A percentile compares a stretch with the other conserved stretches of the same genome.
Evolutionary conservation across 1,140 invertebrate species (phyloP).

Genomic region (Capitella teleta): DNA sequence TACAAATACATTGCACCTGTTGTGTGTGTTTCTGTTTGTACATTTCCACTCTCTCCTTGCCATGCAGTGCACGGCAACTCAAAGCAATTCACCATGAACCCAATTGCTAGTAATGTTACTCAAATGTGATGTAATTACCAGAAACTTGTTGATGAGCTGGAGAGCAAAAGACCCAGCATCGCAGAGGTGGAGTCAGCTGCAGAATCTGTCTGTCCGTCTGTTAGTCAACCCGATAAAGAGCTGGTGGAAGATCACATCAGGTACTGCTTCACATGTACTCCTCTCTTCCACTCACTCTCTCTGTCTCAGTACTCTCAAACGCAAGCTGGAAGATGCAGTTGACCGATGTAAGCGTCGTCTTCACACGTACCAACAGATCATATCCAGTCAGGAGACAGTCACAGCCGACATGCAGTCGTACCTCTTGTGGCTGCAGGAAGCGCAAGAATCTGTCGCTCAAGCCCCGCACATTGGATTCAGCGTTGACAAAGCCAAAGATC

Average conservation of each 20-base stretch:
- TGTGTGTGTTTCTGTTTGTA: no score
- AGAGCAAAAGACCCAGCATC: background rate
- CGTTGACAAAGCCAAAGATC: background rate
- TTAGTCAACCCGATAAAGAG: constrained; percentile 69
- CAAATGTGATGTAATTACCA: no score
- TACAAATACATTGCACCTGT: no score
- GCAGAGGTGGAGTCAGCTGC: constrained; percentile 6
- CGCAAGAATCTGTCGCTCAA: background rate
- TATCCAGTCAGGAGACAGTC: background rate
- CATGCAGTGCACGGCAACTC: no score
- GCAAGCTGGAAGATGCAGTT: background rate
- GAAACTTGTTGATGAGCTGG: background rate
- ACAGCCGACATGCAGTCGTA: background rate
- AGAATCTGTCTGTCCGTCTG: constrained; percentile 18
- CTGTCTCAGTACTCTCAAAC: background rate
- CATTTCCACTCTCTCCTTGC: no score
- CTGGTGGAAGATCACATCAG: constrained; percentile 71
- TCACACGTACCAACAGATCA: background rate
- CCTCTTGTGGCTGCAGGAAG: background rate
- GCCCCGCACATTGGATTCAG: background rate
- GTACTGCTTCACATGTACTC: background rate
- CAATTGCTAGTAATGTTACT: no score
- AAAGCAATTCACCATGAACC: no score
- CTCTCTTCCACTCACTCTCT: background rate
- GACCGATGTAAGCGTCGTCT: background rate